phyloP scores from a whole-genome alignment of 2,888 invertebrate genomes.

The Macropis europaea region DNA sequence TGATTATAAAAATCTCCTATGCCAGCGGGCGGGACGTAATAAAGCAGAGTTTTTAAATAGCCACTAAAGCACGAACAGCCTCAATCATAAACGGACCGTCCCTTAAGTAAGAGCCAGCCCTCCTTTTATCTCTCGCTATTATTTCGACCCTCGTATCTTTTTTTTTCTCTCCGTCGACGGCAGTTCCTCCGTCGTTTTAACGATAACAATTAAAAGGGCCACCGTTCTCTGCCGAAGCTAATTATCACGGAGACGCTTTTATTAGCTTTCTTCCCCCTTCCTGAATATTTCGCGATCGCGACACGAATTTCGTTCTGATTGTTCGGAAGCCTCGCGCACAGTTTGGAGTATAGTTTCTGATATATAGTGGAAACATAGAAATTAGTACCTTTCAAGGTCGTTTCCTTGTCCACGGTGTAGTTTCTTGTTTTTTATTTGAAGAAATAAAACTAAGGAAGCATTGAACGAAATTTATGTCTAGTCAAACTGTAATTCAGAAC shows the following conservation, averaged over 20 bases:
- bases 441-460: no score
- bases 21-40: slow-evolving; percentile 59
- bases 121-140: slow-evolving; percentile 71
- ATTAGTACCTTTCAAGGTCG: no score
- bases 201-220: slow-evolving; percentile 74
- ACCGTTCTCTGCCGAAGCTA: slow-evolving; percentile 64
- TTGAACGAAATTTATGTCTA: no score
- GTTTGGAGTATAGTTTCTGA: no score
- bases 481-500: no score
- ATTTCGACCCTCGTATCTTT: slow-evolving; percentile 64
- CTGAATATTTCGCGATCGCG: slow-evolving; percentile 21
- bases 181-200: slow-evolving; percentile 65
- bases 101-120: slow-evolving; percentile 68
- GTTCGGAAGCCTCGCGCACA: neutral
- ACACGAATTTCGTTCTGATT: slow-evolving; percentile 13
- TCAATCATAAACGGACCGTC: slow-evolving; percentile 72
- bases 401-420: no score
- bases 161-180: slow-evolving; percentile 45
- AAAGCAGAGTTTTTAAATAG: slow-evolving; percentile 69
- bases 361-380: no score
- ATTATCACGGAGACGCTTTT: slow-evolving; percentile 72
- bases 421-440: no score
- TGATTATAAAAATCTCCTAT: slow-evolving; percentile 60
- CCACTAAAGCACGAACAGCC: slow-evolving; percentile 66
- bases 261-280: slow-evolving; percentile 54